phyloP scores from a whole-genome alignment of 2,888 invertebrate species.

The Dolomedes plantarius region DNA sequence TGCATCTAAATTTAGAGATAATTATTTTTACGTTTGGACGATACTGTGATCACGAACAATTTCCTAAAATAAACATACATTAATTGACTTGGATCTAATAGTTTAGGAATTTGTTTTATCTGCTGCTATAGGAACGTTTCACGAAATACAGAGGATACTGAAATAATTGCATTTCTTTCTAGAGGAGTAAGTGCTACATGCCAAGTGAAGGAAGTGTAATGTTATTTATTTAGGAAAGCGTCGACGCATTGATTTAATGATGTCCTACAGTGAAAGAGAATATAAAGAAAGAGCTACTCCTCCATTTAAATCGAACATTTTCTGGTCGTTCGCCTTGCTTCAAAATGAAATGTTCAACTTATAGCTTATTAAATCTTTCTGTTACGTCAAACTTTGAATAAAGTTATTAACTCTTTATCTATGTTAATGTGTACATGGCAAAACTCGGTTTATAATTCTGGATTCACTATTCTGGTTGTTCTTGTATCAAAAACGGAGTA shows the following conservation, averaged over 20 bases:
- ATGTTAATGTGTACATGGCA: too few relatives aligned
- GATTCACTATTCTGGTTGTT: too few relatives aligned
- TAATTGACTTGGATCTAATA: too few relatives aligned
- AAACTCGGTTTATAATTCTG: too few relatives aligned
- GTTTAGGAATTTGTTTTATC: too few relatives aligned
- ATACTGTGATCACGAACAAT: too few relatives aligned
- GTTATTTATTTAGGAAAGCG: neutral
- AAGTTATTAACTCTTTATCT: too few relatives aligned
- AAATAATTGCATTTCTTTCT: neutral
- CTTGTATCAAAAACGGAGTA: too few relatives aligned
- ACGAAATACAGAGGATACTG: neutral
- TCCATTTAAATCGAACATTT: neutral
- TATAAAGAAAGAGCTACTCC: neutral
- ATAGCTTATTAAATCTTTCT: neutral
- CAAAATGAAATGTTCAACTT: neutral
- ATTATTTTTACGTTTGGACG: too few relatives aligned
- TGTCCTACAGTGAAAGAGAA: neutral
- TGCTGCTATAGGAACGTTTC: neutral
- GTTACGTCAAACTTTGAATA: too few relatives aligned
- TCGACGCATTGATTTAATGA: neutral
- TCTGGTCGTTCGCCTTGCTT: neutral
- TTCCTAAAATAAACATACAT: too few relatives aligned
- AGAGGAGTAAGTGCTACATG: neutral
- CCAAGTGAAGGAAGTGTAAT: neutral
- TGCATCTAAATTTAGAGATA: too few relatives aligned